These are phyloP conservation scores for Vulpes lagopus DNA, from an alignment of 2,113 vertebrate genomes.

Conservation along the genomic window DNA sequence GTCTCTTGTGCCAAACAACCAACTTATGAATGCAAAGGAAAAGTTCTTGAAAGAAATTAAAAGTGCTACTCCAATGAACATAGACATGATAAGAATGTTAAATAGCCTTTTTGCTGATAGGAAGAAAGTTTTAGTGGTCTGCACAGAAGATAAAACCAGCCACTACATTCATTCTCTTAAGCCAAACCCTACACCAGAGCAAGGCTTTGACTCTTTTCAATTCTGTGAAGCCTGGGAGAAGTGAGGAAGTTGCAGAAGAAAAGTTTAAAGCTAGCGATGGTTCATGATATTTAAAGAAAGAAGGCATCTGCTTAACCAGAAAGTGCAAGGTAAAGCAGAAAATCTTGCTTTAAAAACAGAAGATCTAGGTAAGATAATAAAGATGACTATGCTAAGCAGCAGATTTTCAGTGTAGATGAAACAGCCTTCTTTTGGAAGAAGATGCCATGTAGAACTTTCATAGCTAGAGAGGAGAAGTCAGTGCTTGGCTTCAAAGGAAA, in stretches of 20 bases:
- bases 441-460: background rate
- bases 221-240: background rate
- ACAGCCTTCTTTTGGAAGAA: background rate
- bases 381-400: background rate
- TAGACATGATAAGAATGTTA: background rate
- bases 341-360: background rate
- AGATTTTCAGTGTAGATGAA: background rate
- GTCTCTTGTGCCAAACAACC: background rate
- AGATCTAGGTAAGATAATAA: background rate
- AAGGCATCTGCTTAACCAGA: background rate
- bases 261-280: background rate
- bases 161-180: background rate
- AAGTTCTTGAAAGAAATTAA: background rate
- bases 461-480: background rate
- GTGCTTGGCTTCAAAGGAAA: background rate
- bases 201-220: background rate
- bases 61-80: background rate
- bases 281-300: background rate
- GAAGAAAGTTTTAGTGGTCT: background rate
- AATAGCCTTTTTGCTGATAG: background rate
- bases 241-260: background rate
- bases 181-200: background rate
- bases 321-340: background rate
- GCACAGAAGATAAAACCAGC: background rate
- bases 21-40: background rate